Percentiles rank a stretch among this genome's conserved stretches.
phyloP scores from a whole-genome alignment of 1,140 invertebrate species.

The Drosophila kurseongensis region DNA sequence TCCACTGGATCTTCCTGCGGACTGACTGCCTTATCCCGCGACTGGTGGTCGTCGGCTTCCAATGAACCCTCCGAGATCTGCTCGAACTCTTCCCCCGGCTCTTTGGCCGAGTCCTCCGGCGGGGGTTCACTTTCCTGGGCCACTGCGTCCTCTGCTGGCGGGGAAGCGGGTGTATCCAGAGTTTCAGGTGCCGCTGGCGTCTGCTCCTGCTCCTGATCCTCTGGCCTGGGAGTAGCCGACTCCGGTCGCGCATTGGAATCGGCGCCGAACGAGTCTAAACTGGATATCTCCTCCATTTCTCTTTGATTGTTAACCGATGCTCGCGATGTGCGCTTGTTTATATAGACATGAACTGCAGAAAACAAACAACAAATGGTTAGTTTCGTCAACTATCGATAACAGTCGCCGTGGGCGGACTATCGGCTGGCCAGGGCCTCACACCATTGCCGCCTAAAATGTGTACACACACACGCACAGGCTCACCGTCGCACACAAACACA shows the following conservation, averaged over 20 bases:
- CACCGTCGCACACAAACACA: conserved; percentile 54
- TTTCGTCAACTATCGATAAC: conserved; percentile 39
- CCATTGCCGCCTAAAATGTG: conserved; percentile 77
- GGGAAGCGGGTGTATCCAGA: conserved; percentile 59
- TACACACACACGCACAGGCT: conserved; percentile 67
- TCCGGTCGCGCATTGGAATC: conserved; percentile 67
- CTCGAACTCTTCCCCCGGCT: conserved; percentile 72
- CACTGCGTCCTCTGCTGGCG: conserved; percentile 53
- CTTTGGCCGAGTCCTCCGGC: conserved; percentile 2
- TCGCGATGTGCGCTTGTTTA: conserved; percentile 31
- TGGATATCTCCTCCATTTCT: conserved; percentile 80
- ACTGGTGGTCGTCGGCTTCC: conserved; percentile 71
- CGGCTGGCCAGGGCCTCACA: conserved; percentile 67
- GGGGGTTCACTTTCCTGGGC: conserved; percentile 9
- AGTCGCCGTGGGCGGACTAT: conserved; percentile 42
- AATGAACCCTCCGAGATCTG: conserved; percentile 78
- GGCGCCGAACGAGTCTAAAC: conserved; percentile 75
- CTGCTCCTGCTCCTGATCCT: conserved; percentile 37
- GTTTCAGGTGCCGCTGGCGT: conserved; percentile 15
- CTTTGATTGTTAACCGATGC: conserved; percentile 18
- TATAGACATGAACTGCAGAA: conserved; percentile 74
- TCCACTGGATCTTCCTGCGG: conserved; percentile 22
- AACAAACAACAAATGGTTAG: conserved; percentile 49
- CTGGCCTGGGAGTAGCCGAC: conserved; percentile 60
- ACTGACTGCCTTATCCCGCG: conserved; percentile 50